Percentiles rank a stretch among this genome's conserved stretches.
These are phyloP conservation scores for Garrulus glandarius DNA, from an alignment of 2,797 vertebrate genomes.

Conservation along the genomic window DNA sequence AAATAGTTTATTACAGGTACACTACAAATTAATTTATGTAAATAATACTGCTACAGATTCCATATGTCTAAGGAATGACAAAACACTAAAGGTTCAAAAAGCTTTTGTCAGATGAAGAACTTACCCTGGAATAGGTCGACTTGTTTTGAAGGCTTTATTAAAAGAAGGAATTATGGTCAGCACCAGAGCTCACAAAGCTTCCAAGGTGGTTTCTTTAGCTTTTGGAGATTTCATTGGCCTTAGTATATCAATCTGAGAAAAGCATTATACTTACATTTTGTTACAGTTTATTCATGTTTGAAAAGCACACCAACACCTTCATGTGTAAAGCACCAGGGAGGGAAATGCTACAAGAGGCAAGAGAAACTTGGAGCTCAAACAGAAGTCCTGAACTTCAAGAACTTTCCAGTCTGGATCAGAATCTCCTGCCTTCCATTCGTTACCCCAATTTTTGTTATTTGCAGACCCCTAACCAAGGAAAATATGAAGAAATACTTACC, in stretches of 20 bases:
- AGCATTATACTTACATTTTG: not conserved
- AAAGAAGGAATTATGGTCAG: not conserved
- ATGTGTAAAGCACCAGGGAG: not conserved
- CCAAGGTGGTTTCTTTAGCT: fast-evolving
- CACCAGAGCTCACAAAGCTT: not conserved
- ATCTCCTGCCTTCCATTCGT: not conserved
- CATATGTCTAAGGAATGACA: not conserved
- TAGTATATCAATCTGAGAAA: not conserved
- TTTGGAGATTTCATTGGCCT: not conserved
- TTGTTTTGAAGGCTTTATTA: not conserved
- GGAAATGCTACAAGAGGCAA: not conserved
- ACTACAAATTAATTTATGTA: not conserved
- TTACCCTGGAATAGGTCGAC: not conserved
- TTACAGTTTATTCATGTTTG: not conserved
- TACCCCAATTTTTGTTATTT: not conserved
- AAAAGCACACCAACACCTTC: not conserved
- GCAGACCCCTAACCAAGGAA: not conserved
- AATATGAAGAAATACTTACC: not conserved
- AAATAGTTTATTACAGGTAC: not conserved
- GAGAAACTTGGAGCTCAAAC: not conserved
- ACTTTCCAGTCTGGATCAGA: not conserved
- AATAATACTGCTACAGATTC: not conserved
- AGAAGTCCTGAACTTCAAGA: not conserved
- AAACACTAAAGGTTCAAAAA: not conserved
- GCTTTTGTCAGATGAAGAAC: not conserved